Evolutionary conservation across 2,888 invertebrate species (phyloP).

Genomic region (Tolmerus cingulatus): DNA sequence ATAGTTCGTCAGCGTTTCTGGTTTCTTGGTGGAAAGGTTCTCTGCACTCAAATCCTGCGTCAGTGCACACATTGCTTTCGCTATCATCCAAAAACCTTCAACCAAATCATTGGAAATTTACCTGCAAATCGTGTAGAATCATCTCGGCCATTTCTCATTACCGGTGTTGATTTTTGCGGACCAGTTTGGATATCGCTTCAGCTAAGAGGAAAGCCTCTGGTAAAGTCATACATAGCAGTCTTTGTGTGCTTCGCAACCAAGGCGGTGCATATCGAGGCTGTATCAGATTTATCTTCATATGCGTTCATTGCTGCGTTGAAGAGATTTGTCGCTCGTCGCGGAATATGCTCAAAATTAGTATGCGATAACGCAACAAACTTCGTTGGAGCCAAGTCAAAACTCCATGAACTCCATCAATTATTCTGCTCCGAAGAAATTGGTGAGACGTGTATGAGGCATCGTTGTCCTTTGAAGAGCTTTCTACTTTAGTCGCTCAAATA

Average conservation of each 20-base stretch:
- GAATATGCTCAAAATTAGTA: background rate
- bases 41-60: background rate
- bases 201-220: background rate
- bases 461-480: slow-evolving; percentile 52
- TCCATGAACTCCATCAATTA: background rate
- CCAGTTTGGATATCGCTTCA: background rate
- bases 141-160: background rate
- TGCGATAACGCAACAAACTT: background rate
- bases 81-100: background rate
- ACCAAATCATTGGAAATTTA: background rate
- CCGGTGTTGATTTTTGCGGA: background rate
- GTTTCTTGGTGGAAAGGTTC: background rate
- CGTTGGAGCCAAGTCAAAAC: background rate
- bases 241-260: slow-evolving; percentile 47
- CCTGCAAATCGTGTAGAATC: background rate
- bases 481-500: slow-evolving; percentile 50
- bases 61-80: background rate
- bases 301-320: background rate
- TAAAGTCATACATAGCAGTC: background rate
- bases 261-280: slow-evolving; percentile 46
- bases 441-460: background rate
- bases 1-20: background rate
- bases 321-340: background rate
- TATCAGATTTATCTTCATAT: slow-evolving; percentile 42
- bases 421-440: background rate